A percentile compares a stretch with the other conserved stretches of the same genome.
phyloP scores from a whole-genome alignment of 2,888 invertebrate species.

The Ecdyonurus torrentis region DNA sequence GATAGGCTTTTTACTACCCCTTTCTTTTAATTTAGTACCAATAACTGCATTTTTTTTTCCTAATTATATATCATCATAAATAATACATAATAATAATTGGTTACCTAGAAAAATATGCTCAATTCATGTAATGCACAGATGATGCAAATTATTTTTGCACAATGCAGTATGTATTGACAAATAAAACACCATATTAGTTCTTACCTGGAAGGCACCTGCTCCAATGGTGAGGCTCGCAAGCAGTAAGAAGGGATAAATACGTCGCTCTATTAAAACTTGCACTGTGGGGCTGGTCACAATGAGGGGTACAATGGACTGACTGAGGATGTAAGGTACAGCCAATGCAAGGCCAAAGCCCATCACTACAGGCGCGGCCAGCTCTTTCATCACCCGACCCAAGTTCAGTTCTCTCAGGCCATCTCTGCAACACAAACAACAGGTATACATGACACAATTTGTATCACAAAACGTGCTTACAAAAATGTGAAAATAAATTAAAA shows the following conservation, averaged over 20 bases:
- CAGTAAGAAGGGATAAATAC: conserved; percentile 80
- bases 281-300: conserved; percentile 43
- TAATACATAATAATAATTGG: no score
- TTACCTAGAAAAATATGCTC: no score
- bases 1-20: no score
- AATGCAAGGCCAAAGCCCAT: conserved; percentile 76
- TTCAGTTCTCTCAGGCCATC: conserved; percentile 90
- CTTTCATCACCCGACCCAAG: conserved; percentile 65
- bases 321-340: conserved; percentile 61
- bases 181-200: neutral
- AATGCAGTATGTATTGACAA: no score
- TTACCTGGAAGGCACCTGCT: conserved; percentile 50
- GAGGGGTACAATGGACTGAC: conserved; percentile 41
- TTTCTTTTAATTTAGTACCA: no score
- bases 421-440: neutral
- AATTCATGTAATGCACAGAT: no score
- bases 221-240: conserved; percentile 47
- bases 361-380: conserved; percentile 78
- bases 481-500: no score
- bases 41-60: no score
- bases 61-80: no score
- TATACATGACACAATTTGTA: neutral
- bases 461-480: neutral
- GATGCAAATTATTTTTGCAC: no score
- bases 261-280: conserved; percentile 60